Percentiles rank a stretch among this genome's conserved stretches.
phyloP scores from a whole-genome alignment of 2,113 vertebrate genomes.

The Myotis lucifugus region DNA sequence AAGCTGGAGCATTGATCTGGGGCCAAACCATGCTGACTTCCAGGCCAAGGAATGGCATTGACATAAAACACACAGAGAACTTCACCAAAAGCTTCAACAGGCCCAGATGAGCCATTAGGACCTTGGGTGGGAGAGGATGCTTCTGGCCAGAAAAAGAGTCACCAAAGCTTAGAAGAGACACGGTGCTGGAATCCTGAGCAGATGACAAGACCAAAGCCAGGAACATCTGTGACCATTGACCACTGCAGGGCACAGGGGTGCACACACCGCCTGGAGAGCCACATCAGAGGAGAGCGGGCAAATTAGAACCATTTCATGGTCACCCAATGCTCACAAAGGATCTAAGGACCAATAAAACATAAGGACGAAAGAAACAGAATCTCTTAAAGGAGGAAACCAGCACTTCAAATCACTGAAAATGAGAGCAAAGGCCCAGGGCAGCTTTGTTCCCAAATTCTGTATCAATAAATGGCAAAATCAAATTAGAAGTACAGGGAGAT shows the following conservation, averaged over 20 bases:
- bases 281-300: not conserved
- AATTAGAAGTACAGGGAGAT: not conserved
- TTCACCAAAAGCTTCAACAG: not conserved
- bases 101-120: not conserved
- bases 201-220: not conserved
- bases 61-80: not conserved
- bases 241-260: not conserved
- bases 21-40: not conserved
- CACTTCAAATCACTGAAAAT: not conserved
- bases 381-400: not conserved
- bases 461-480: not conserved
- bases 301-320: not conserved
- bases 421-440: not conserved
- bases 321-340: not conserved
- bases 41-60: not conserved
- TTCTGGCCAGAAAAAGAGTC: not conserved
- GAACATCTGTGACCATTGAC: not conserved
- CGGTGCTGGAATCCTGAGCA: not conserved
- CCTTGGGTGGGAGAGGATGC: not conserved
- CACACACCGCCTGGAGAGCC: not conserved
- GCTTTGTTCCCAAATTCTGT: not conserved
- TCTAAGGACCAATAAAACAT: not conserved
- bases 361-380: not conserved
- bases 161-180: not conserved
- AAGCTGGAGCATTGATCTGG: not conserved